phyloP scores from a whole-genome alignment of 2,113 vertebrate species.

The Pteruthius melanotis region DNA sequence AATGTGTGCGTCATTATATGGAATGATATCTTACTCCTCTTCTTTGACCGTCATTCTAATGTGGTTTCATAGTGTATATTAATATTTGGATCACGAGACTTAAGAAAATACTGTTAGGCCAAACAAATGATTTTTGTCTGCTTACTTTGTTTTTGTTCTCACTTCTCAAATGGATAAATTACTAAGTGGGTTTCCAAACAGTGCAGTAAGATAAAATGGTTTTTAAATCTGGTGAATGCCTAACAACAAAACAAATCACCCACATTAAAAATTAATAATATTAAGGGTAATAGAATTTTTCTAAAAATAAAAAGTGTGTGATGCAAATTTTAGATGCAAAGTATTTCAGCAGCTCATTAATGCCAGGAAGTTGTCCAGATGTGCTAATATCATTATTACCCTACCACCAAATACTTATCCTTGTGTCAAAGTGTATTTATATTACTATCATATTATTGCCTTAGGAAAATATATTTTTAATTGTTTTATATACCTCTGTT shows the following conservation, averaged over 20 bases:
- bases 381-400: background rate
- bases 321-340: background rate
- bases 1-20: background rate
- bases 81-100: background rate
- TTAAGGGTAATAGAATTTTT: background rate
- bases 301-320: background rate
- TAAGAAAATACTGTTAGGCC: background rate
- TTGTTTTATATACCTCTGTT: background rate
- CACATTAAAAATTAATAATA: background rate
- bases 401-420: background rate
- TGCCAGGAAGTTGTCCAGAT: background rate
- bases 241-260: background rate
- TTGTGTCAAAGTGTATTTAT: background rate
- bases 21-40: background rate
- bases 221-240: background rate
- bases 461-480: background rate
- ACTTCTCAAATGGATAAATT: background rate
- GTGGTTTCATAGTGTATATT: background rate
- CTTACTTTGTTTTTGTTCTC: background rate
- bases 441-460: background rate
- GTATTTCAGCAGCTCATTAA: background rate
- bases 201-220: background rate
- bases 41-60: background rate
- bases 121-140: background rate
- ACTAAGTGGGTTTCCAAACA: background rate